Evolutionary conservation across 2,113 vertebrate species (phyloP), one percentile per base, ranked within the genome.

Genomic region (Macrotis lagotis): DNA sequence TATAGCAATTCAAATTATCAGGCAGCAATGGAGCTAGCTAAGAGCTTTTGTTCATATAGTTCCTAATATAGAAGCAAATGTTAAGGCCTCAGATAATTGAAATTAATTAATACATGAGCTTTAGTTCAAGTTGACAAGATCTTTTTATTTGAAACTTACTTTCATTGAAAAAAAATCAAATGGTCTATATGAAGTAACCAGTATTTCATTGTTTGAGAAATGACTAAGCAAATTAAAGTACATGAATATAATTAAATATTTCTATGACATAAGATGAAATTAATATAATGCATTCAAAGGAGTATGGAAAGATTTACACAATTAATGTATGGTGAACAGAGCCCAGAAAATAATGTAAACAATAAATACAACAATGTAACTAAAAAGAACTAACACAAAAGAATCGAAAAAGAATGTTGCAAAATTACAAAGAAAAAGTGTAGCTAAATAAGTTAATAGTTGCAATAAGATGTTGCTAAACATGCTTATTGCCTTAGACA

Each of bases 1-100:
- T 91, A 52, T n/a, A 50, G 48, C 50, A 89, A 12, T 74, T 95
- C 66, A 92, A 92, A 95, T 88, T 11, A 48, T 24, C 49, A 91
- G 50, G 26, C 90, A 91, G 48, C 5, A 24, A 0, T 37, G 92
- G 91, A 25, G 12, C 94, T 51, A 14, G 50, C 89, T 50, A 48
- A 49, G 37, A 37, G 44, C 5, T 22, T 94, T 92, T 19, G 51
- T 89, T 89, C 47, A 50, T 37, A 91, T 50, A 5, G 88, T 90
- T 88, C 88, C 90, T n/a, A 55, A 31, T 24, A 83, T 44, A 19
- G 19, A 44, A 83, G 66, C 19, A 83, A 83, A 44, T 83, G 19
- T 83, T 83, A 7, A 19, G 37, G 5, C 24, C 19, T 83, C n/a
- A 83, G n/a, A 83, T 22, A 83, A n/a, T 44, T 83, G 5, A n/a